Evolutionary conservation across 2,113 vertebrate genomes (phyloP), one percentile per base, ranked within the genome.

Genomic region (Phrynosoma blainvillii): DNA sequence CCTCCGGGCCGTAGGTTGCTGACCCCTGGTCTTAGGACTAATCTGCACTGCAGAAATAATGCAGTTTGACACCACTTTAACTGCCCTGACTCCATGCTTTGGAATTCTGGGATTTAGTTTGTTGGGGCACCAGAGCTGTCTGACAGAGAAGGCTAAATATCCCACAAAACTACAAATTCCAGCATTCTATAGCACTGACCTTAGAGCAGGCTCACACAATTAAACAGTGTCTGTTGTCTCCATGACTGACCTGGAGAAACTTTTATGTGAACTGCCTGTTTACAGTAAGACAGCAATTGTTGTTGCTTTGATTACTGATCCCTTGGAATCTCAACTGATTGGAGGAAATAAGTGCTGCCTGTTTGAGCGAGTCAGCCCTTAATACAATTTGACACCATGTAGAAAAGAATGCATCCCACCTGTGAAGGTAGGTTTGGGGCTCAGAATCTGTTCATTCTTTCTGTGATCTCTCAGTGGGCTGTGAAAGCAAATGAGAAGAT

Each of bases 361-460:
- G 80, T 65, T 82, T 66, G 59, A 82, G 79, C 16, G 11, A 82
- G n/a, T 20, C 20, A 25, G 59, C 8, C 25, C 25, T 59, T 65
- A 70, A 70, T 79, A 86, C 56, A 70, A 86, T 79, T 52, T 79
- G 75, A 65, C 76, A 86, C 30, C 32, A 54, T n/a, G 68, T 12
- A 70, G 62, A 78, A 79, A 86, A 79, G 52, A 86, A 79, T 70
- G n/a, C 42, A 79, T 86, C 70, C 76, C 42, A 86, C 76, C 76
- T 70, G 18, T 23, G 32, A 71, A 78, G 47, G 76, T 79, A 65
- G 70, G 30, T 25, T 77, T 68, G 65, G 62, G 79, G 59, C 66
- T 86, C 47, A 68, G 21, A 70, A 25, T 79, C 65, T 79, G 62
- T 79, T 79, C 42, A 56, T 79, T 79, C 65, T 86, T 52, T 79